Base-by-base conservation (phyloP, 2,888 invertebrate species). In the Punctoribates punctum region DNA sequence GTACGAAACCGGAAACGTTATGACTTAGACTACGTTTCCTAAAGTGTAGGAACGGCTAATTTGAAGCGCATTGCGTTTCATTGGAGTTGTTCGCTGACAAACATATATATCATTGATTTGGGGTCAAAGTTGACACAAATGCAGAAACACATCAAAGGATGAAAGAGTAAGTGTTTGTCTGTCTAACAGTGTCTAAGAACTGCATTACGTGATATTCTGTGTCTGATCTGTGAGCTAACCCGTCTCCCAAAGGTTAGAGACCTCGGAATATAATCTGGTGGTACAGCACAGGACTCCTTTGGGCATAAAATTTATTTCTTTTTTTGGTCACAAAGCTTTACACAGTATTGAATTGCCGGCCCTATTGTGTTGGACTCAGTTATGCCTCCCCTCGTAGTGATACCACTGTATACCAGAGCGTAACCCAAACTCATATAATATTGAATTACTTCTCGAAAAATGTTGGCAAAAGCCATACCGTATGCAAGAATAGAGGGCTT, bases 251-350 rank as follows among this genome's bases (percentile, higher is more conserved):
- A 62, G 62, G 62, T 62, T 62, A 62, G 62, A 29, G 62, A 62
- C 62, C 62, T 62, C 15, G 17, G 51, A 62, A 27, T 62, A 13
- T 62, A 62, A 62, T 62, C 27, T 62, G 20, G 57, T 57, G n/a
- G n/a, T n/a, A n/a, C n/a, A 23, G 25, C 29, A 25, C 17, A 29
- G 62, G 62, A 29, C 62, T 62, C 62, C 62, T 62, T 62, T 62
- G 62, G 62, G 62, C 62, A 29, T 29, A 62, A 62, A 62, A 62
- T 62, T 62, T 62, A 62, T 62, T 62, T 62, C 29, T n/a, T 62
- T 62, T 62, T 34, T 62, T 62, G 29, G 29, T 29, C 62, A 62
- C 62, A 62, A 62, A 29, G 29, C 60, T 20, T 25, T 60, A 60
- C 60, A 29, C 29, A 17, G 62, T 62, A 62, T 62, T 62, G 29